Evolutionary conservation across 2,113 vertebrate species (phyloP).

Genomic region (Turdus rufiventris): DNA sequence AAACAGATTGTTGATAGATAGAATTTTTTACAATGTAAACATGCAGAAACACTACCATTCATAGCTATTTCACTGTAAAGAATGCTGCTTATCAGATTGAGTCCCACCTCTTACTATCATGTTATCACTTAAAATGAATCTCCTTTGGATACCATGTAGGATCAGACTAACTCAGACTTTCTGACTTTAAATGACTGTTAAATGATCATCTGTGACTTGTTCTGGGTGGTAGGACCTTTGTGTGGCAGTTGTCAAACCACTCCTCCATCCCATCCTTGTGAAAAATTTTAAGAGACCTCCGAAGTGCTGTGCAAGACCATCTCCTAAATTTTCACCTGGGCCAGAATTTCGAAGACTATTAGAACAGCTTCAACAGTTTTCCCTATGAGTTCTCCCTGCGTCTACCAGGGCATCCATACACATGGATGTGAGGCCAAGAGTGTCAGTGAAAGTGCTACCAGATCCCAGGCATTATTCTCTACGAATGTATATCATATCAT

Average conservation of each 20-base stretch:
- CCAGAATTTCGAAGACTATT: not conserved
- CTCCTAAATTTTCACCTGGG: not conserved
- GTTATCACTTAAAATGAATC: not conserved
- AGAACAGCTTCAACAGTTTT: not conserved
- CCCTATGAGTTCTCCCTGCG: not conserved
- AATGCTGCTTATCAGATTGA: not conserved
- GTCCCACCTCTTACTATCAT: not conserved
- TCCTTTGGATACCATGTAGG: not conserved
- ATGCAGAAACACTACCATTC: not conserved
- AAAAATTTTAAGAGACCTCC: not conserved
- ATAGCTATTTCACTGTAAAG: not conserved
- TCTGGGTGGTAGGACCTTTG: not conserved
- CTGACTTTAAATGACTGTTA: not conserved
- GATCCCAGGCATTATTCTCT: not conserved
- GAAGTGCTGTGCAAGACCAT: not conserved
- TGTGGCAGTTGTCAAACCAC: not conserved
- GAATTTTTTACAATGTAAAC: not conserved
- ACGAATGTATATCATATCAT: not conserved
- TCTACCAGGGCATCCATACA: not conserved
- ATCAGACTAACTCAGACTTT: not conserved
- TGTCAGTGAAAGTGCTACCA: not conserved
- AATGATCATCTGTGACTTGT: not conserved
- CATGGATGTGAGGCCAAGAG: fast-evolving
- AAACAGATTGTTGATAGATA: not conserved
- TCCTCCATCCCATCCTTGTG: not conserved